Percentiles rank a stretch among this genome's conserved stretches.
These are phyloP conservation scores for Luperina testacea DNA, from an alignment of 2,888 invertebrate genomes.

Conservation along the genomic window DNA sequence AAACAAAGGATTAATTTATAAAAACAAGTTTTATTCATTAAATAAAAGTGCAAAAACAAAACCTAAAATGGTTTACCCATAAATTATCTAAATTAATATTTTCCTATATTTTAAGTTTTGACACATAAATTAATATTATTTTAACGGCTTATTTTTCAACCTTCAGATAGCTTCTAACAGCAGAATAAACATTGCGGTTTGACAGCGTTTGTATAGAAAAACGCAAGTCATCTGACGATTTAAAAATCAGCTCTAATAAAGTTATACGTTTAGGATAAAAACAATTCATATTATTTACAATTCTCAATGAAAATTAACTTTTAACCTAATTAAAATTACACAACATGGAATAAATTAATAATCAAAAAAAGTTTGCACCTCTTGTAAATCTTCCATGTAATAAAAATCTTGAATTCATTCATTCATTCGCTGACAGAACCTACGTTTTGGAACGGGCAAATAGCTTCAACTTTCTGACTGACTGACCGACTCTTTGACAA, in stretches of 20 bases:
- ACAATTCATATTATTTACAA: constrained; percentile 14
- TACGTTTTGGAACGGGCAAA: background rate
- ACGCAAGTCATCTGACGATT: no score
- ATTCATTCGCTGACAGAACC: background rate
- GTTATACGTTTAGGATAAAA: no score
- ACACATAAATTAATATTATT: background rate
- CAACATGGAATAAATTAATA: constrained; percentile 27
- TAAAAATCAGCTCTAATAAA: no score
- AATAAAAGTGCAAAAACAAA: background rate
- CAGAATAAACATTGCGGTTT: background rate
- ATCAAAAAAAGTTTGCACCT: background rate
- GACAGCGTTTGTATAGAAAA: background rate
- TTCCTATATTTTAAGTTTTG: background rate
- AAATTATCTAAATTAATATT: background rate
- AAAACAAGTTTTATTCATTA: constrained; percentile 13
- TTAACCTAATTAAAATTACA: constrained; percentile 3
- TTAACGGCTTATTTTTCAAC: background rate
- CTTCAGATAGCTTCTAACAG: background rate
- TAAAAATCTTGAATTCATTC: background rate
- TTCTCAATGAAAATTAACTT: background rate
- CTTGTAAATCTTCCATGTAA: background rate
- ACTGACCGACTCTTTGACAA: no score
- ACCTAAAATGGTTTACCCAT: background rate
- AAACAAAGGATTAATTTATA: background rate
- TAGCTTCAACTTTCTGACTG: no score